Evolutionary conservation across 1,140 invertebrate genomes (phyloP).

Genomic region (Bombus cullumanus): DNA sequence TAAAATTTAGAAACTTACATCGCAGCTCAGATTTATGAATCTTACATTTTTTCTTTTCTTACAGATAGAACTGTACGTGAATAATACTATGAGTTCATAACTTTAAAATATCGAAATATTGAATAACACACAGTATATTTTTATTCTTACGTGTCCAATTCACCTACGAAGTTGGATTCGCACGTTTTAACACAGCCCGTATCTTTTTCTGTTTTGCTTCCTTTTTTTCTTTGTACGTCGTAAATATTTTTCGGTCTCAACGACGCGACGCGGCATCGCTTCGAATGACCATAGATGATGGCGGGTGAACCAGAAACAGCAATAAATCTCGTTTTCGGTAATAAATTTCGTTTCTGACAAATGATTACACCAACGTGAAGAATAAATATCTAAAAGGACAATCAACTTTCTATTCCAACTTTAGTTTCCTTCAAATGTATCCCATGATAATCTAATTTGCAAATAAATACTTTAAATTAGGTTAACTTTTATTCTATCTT

Average conservation of each 20-base stretch:
- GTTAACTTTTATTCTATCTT: too few species aligned
- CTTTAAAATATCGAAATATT: too few species aligned
- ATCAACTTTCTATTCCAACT: neutral
- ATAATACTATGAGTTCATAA: too few species aligned
- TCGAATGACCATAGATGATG: neutral
- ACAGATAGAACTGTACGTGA: too few species aligned
- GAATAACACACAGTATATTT: too few species aligned
- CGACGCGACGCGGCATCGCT: neutral
- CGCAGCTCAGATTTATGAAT: too few species aligned
- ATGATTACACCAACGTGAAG: neutral
- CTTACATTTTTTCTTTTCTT: too few species aligned
- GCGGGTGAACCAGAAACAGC: neutral
- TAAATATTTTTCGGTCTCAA: conserved; percentile 1
- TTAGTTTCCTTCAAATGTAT: neutral
- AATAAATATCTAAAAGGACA: neutral
- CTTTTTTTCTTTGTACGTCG: neutral
- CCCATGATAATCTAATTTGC: neutral
- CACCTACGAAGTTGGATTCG: too few species aligned
- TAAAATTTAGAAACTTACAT: too few species aligned
- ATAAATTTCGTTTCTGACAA: conserved; percentile 2
- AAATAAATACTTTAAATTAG: too few species aligned
- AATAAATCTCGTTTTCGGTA: neutral
- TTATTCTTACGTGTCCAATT: too few species aligned
- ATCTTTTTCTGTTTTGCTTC: neutral
- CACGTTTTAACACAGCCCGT: too few species aligned